Evolutionary conservation across 1,140 invertebrate genomes (phyloP).

Genomic region (Eubasilissa regina): DNA sequence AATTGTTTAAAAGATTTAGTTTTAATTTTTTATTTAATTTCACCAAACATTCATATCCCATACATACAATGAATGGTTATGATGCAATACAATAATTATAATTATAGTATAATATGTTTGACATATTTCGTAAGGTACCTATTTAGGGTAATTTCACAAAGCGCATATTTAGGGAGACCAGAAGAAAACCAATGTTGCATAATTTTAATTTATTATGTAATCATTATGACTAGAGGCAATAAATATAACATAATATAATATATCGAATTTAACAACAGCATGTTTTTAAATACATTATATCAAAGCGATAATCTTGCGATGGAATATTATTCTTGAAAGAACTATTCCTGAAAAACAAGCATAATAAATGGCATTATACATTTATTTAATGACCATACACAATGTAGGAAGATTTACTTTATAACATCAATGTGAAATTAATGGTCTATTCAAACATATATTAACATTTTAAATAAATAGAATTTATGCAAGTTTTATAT

Average conservation of each 20-base stretch:
- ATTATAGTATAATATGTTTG: conserved; percentile 53
- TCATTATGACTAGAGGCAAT: conserved; percentile 60
- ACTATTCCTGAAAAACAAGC: conserved; percentile 25
- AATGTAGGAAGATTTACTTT: conserved; percentile 13
- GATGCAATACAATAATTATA: conserved; percentile 56
- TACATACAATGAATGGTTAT: conserved; percentile 60
- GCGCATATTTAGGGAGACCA: conserved; percentile 58
- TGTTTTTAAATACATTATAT: conserved; percentile 26
- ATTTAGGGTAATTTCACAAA: conserved; percentile 59
- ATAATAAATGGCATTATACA: conserved; percentile 43
- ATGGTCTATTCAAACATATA: conserved; percentile 2
- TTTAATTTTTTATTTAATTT: conserved; percentile 57
- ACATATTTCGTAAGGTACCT: conserved; percentile 59
- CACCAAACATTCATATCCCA: conserved; percentile 59
- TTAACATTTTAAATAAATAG: conserved; percentile 20
- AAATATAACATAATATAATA: conserved; percentile 53
- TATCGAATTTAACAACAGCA: conserved; percentile 51
- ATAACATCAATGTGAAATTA: background rate
- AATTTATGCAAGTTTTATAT: conserved; percentile 13
- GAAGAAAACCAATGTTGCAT: conserved; percentile 57
- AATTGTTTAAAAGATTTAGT: background rate
- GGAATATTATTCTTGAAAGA: conserved; percentile 20
- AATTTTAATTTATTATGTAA: conserved; percentile 56
- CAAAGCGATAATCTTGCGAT: conserved; percentile 46
- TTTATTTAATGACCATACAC: conserved; percentile 26